Evolutionary conservation across 2,113 vertebrate species (phyloP), one percentile per base, ranked within the genome.

Genomic region (Platichthys flesus): DNA sequence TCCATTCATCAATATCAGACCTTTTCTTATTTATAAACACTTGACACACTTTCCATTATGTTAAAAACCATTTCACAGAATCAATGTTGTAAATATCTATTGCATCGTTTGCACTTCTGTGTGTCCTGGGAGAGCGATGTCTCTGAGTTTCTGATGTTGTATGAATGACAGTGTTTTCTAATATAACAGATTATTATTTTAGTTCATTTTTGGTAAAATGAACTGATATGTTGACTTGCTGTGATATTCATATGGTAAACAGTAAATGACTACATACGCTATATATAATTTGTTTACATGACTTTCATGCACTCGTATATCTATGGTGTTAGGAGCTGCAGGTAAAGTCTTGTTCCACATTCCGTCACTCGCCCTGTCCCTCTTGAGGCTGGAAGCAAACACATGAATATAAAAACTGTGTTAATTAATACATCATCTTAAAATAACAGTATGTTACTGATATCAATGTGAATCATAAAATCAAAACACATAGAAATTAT

Each of bases 281-380:
- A 66, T 24, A 7, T 6, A 40, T 57, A 5, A 24, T 7, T 12
- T 1, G 23, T 18, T 49, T 10, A 18, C 16, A 15, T n/a, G 12
- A 26, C 9, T 56, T 40, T 68, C 58, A 42, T 15, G 45, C 69
- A 68, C 14, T 59, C 67, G 26, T 40, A 12, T 2, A 0, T 72
- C 51, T 8, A 18, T 16, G 60, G 28, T 51, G n/a, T 37, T 35
- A 21, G 7, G 57, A 55, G 15, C 45, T 20, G 58, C 16, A 62
- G 56, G 20, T 2, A 3, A 62, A 18, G 60, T n/a, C 59, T 42
- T 28, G 54, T 68, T 49, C 37, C n/a, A 26, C 31, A 0, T 24
- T 60, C 51, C 35, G 71, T 72, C 80, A 82, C 78, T 89, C 85
- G 24, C 70, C 72, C 54, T 78, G 85, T 78, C 76, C 85, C 9